A percentile compares a stretch with the other conserved stretches of the same genome.
Evolutionary conservation across 1,140 invertebrate species (phyloP).

Genomic region (Nasonia longicornis): DNA sequence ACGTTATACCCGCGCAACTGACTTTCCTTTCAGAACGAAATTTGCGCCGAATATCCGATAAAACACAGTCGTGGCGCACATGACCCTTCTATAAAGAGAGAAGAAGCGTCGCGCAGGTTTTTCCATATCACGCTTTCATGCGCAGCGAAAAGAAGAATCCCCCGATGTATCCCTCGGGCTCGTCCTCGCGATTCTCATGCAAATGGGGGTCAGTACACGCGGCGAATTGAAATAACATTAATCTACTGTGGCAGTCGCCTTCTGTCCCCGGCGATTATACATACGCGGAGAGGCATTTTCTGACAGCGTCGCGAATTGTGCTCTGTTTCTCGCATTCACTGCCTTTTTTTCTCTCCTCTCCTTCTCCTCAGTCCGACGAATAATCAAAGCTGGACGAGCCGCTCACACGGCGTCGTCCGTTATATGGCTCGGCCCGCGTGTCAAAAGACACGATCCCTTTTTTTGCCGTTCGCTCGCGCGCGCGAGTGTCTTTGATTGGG

Average conservation of each 20-base stretch:
- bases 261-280: slow-evolving; percentile 57
- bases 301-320: slow-evolving; percentile 24
- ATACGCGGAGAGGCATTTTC: neutral
- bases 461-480: neutral
- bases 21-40: neutral
- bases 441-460: slow-evolving; percentile 7
- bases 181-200: slow-evolving; percentile 54
- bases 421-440: neutral
- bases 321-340: slow-evolving; percentile 4
- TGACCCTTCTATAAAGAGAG: neutral
- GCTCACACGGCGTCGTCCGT: slow-evolving; percentile 28
- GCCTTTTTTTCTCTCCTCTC: neutral
- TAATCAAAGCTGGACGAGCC: slow-evolving; percentile 17
- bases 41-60: too few species aligned
- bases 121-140: slow-evolving; percentile 17
- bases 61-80: neutral
- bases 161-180: neutral
- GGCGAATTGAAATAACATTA: slow-evolving; percentile 61
- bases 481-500: slow-evolving; percentile 17
- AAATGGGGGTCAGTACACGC: slow-evolving; percentile 59
- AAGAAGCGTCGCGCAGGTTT: slow-evolving; percentile 2
- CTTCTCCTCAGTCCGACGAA: neutral
- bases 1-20: neutral
- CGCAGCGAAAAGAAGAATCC: neutral
- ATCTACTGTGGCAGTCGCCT: slow-evolving; percentile 57